phyloP scores from a whole-genome alignment of 1,140 invertebrate genomes.

The Drosophila eugracilis region DNA sequence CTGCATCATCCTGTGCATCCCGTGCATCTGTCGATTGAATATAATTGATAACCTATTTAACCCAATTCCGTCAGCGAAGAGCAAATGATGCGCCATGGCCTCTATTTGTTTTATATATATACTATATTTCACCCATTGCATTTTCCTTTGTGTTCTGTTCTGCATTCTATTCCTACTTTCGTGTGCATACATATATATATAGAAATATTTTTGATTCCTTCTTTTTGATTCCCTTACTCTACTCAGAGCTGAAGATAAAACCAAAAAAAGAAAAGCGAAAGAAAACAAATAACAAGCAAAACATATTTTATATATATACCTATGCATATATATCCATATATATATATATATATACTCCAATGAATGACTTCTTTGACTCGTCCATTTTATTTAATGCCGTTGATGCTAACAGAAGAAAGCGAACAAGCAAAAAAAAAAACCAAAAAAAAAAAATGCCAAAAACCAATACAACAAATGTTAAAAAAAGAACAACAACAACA shows the following conservation, averaged over 20 bases:
- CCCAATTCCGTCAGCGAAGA: neutral
- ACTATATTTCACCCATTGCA: conserved; percentile 43
- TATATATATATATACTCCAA: conserved; percentile 65
- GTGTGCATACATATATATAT: conserved; percentile 47
- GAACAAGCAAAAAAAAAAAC: conserved; percentile 58
- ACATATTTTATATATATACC: conserved; percentile 52
- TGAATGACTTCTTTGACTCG: conserved; percentile 85
- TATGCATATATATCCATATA: conserved; percentile 63
- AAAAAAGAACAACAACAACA: conserved; percentile 20
- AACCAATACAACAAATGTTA: conserved; percentile 50
- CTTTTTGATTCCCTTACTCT: conserved; percentile 8
- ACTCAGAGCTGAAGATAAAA: conserved; percentile 6
- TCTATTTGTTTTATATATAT: conserved; percentile 10
- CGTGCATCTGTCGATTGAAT: conserved; percentile 25
- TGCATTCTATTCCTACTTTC: conserved; percentile 16
- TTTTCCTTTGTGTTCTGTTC: conserved; percentile 36
- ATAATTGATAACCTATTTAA: conserved; percentile 11
- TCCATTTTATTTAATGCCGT: conserved; percentile 84
- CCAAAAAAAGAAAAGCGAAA: too few species aligned
- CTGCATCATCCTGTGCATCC: conserved; percentile 24
- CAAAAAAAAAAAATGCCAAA: conserved; percentile 35
- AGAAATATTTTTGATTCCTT: conserved; percentile 48
- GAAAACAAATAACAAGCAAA: conserved; percentile 25
- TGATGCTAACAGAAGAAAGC: conserved; percentile 83
- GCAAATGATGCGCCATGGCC: conserved; percentile 5